Percentiles rank a stretch among this genome's conserved stretches.
These are phyloP conservation scores for Xanthorhoe spadicearia DNA, from an alignment of 2,888 invertebrate genomes.

Conservation along the genomic window DNA sequence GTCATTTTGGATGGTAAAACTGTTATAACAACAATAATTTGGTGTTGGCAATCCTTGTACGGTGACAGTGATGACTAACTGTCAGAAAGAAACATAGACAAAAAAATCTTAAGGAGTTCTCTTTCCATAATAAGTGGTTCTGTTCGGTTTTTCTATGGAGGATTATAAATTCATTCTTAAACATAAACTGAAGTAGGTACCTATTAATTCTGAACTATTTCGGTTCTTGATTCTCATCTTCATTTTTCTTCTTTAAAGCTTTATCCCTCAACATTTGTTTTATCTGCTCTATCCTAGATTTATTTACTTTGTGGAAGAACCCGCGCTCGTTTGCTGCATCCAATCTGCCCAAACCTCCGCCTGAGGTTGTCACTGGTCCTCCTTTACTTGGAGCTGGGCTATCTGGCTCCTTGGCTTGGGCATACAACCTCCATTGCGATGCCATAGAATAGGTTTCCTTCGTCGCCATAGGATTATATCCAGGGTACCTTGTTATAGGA, in stretches of 20 bases:
- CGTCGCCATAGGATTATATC: not conserved
- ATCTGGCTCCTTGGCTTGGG: constrained; percentile 19
- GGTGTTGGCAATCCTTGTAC: not conserved
- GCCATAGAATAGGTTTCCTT: constrained; percentile 9
- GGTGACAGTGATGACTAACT: not conserved
- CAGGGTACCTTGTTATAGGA: constrained; percentile 8
- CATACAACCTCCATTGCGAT: constrained; percentile 37
- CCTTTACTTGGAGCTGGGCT: constrained; percentile 15
- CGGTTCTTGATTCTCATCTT: not conserved
- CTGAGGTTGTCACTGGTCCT: constrained; percentile 21
- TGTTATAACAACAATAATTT: too few relatives aligned
- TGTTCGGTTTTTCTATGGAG: too few relatives aligned
- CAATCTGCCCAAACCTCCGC: constrained; percentile 26
- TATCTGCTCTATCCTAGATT: constrained; percentile 31
- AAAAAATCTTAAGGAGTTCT: not conserved
- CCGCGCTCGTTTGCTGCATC: constrained; percentile 33
- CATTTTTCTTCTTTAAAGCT: not conserved
- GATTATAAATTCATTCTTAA: too few relatives aligned
- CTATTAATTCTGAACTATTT: not conserved
- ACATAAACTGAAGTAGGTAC: too few relatives aligned
- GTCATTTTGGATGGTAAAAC: not conserved
- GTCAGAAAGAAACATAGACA: not conserved
- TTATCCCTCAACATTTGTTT: constrained; percentile 31
- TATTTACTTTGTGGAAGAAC: constrained; percentile 35
- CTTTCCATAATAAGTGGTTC: too few relatives aligned